Evolutionary conservation across 2,888 invertebrate species (phyloP).

Genomic region (Therioaphis trifolii): DNA sequence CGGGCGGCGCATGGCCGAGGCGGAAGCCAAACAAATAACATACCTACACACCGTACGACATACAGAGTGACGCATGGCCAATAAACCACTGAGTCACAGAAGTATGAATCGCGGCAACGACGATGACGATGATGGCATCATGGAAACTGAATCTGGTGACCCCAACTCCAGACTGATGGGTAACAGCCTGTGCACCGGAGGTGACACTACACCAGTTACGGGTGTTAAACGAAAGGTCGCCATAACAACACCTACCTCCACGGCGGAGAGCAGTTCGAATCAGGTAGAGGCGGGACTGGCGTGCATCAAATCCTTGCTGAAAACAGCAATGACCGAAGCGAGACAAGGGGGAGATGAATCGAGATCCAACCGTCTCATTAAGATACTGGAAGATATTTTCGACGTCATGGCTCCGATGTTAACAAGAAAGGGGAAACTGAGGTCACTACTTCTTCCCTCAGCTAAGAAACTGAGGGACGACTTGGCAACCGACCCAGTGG

Average conservation of each 20-base stretch:
- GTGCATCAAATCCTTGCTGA: constrained; percentile 13
- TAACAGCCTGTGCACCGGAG: neutral
- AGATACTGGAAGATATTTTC: constrained; percentile 14
- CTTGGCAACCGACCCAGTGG: neutral
- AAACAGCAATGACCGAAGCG: constrained; percentile 4
- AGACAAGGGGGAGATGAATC: constrained; percentile 9
- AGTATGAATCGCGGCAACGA: constrained; percentile 9
- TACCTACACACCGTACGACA: neutral
- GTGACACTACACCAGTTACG: constrained; percentile 4
- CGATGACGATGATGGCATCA: constrained; percentile 7
- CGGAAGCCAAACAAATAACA: constrained; percentile 9
- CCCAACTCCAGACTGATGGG: constrained; percentile 4
- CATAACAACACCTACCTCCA: neutral
- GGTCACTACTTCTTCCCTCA: constrained; percentile 12
- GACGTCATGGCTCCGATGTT: constrained; percentile 8
- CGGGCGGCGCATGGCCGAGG: constrained; percentile 10
- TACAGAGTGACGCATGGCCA: constrained; percentile 6
- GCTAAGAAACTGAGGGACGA: constrained; percentile 9
- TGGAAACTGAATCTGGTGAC: neutral
- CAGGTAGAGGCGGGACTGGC: constrained; percentile 11
- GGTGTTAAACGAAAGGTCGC: constrained; percentile 13
- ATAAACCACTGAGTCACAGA: neutral
- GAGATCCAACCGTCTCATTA: constrained; percentile 2
- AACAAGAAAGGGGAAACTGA: constrained; percentile 9
- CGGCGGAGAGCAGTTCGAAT: neutral